Evolutionary conservation across 2,113 vertebrate genomes (phyloP).

Genomic region (Suricata suricatta): DNA sequence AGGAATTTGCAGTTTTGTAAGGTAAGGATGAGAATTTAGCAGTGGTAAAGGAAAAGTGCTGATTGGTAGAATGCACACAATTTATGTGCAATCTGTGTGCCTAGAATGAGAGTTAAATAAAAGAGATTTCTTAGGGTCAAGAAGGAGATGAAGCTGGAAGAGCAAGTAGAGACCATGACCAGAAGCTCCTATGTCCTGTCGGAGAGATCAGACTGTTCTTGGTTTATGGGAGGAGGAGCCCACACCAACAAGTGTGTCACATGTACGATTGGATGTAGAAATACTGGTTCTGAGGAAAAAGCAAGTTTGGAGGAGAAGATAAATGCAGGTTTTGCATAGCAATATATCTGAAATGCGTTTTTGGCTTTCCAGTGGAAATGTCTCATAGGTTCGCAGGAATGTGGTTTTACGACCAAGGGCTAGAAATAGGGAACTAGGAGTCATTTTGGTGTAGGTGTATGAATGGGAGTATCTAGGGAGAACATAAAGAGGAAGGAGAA

Average conservation of each 20-base stretch:
- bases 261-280: not conserved
- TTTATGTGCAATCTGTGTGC: not conserved
- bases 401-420: not conserved
- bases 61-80: not conserved
- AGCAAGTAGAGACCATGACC: not conserved
- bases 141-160: not conserved
- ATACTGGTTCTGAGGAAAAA: not conserved
- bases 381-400: not conserved
- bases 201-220: not conserved
- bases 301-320: not conserved
- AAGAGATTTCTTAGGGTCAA: not conserved
- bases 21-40: not conserved
- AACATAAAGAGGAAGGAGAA: not conserved
- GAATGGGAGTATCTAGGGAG: not conserved
- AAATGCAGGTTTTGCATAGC: not conserved
- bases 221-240: not conserved
- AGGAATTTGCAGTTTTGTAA: not conserved
- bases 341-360: not conserved
- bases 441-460: not conserved
- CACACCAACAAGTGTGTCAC: not conserved
- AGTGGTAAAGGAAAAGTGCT: not conserved
- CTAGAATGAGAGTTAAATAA: not conserved
- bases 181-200: not conserved
- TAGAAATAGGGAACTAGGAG: not conserved
- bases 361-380: not conserved